Evolutionary conservation across 2,113 vertebrate species (phyloP).

Genomic region (human (Homo sapiens)): DNA sequence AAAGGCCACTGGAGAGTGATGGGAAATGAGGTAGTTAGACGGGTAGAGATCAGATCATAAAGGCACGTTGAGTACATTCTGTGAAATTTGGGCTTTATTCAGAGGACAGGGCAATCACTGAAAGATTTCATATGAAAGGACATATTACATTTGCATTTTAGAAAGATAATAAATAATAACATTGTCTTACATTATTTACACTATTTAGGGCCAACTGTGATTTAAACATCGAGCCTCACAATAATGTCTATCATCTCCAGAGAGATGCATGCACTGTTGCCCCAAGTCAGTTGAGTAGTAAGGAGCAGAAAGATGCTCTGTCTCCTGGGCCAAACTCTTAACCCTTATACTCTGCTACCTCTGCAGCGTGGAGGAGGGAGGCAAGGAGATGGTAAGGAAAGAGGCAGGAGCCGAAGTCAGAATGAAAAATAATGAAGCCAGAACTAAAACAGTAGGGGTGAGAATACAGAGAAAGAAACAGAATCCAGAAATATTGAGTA

Average conservation of each 20-base stretch:
- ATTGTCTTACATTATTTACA: neutral
- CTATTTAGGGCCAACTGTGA: neutral
- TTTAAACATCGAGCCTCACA: neutral
- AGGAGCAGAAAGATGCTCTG: neutral
- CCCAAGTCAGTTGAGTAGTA: neutral
- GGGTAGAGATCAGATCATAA: neutral
- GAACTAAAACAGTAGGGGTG: neutral
- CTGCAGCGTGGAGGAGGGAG: neutral
- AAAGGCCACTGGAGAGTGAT: neutral
- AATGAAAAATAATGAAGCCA: neutral
- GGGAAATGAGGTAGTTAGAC: neutral
- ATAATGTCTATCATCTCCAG: neutral
- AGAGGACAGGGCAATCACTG: neutral
- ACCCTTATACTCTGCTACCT: neutral
- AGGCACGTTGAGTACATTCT: neutral
- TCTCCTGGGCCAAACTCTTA: neutral
- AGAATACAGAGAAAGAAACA: neutral
- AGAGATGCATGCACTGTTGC: neutral
- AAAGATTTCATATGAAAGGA: neutral
- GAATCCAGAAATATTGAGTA: neutral
- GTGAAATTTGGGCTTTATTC: neutral
- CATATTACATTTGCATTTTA: neutral
- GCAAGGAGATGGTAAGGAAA: too few relatives aligned
- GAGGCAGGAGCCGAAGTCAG: neutral
- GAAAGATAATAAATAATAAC: neutral